phyloP scores from a whole-genome alignment of 2,797 vertebrate genomes.

The Tympanoctomys barrerae region DNA sequence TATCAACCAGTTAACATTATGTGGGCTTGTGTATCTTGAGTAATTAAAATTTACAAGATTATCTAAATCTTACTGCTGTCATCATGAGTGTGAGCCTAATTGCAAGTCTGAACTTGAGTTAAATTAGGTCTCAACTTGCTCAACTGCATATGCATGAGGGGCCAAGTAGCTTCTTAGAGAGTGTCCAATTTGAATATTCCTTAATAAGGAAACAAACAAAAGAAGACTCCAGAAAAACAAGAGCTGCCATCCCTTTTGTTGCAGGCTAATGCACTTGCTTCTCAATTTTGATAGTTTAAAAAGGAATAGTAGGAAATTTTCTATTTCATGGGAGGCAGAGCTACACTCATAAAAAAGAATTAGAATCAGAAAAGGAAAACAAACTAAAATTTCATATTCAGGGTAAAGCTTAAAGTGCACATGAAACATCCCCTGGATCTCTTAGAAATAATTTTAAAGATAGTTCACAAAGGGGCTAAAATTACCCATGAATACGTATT shows the following conservation, averaged over 20 bases:
- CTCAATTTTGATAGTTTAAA: background rate
- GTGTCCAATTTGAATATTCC: background rate
- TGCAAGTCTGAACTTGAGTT: background rate
- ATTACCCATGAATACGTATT: background rate
- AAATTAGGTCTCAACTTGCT: background rate
- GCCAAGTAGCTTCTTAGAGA: background rate
- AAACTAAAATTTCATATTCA: background rate
- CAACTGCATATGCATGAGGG: background rate
- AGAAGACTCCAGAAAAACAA: background rate
- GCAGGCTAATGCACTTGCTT: background rate
- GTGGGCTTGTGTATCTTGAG: background rate
- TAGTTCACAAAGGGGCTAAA: background rate
- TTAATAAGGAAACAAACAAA: background rate
- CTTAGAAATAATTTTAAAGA: background rate
- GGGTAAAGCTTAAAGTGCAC: background rate
- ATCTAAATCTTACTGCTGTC: constrained; percentile 1
- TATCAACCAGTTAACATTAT: background rate
- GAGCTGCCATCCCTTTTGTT: background rate
- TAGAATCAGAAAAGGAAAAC: background rate
- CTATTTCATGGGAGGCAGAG: background rate
- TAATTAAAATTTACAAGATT: constrained; percentile 34
- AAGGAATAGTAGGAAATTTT: background rate
- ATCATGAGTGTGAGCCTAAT: background rate
- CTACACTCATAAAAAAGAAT: background rate
- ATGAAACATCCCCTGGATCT: background rate